These are phyloP conservation scores for Catharus ustulatus DNA, from an alignment of 2,797 vertebrate species.

Conservation along the genomic window DNA sequence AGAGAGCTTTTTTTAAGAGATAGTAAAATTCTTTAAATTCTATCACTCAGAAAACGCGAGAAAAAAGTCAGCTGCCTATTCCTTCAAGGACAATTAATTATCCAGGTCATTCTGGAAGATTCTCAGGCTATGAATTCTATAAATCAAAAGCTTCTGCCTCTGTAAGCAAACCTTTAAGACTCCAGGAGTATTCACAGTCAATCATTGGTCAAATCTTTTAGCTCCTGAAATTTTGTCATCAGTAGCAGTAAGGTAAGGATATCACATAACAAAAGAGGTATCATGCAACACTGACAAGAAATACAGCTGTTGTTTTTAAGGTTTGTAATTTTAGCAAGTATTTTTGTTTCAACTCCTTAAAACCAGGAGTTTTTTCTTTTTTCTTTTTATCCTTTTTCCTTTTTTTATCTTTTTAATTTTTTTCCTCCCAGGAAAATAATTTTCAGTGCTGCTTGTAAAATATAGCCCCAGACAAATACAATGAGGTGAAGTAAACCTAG, in stretches of 20 bases:
- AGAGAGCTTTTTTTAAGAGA: background rate
- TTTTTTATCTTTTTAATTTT: background rate
- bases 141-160: background rate
- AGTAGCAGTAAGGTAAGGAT: background rate
- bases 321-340: background rate
- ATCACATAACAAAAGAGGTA: background rate
- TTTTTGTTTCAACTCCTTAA: background rate
- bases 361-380: background rate
- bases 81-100: background rate
- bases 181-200: background rate
- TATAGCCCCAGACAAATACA: background rate
- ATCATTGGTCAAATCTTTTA: background rate
- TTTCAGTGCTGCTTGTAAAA: background rate
- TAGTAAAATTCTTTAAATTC: background rate
- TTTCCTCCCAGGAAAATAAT: background rate
- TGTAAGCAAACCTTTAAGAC: background rate
- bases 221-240: background rate
- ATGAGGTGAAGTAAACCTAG: background rate
- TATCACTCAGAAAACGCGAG: background rate
- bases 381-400: no score
- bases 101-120: background rate
- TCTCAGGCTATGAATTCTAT: background rate
- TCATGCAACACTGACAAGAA: background rate
- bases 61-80: background rate
- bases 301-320: background rate